These are phyloP conservation scores for Pantelozetes paolii DNA, from an alignment of 2,888 invertebrate genomes.

Conservation along the genomic window DNA sequence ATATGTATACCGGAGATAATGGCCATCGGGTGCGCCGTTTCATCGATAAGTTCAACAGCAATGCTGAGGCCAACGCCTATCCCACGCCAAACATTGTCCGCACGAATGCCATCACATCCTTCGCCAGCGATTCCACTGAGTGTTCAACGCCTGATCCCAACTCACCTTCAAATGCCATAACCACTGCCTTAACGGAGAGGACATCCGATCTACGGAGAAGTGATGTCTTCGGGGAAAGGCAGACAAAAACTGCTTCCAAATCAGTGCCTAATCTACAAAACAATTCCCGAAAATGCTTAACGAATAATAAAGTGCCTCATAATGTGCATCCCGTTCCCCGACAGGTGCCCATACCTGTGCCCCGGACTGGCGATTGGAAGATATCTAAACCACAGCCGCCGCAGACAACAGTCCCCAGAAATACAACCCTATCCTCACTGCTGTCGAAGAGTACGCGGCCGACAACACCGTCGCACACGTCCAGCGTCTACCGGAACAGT, in stretches of 20 bases:
- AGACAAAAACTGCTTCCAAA: not conserved
- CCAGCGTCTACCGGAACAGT: not conserved
- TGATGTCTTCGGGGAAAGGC: not conserved
- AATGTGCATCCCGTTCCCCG: not conserved
- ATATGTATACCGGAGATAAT: constrained; percentile 30
- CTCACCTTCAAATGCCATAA: constrained; percentile 13
- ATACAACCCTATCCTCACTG: not conserved
- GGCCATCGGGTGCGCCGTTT: constrained; percentile 18
- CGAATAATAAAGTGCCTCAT: not conserved
- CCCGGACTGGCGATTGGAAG: not conserved
- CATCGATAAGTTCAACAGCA: constrained; percentile 19
- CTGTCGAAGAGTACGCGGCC: constrained; percentile 4
- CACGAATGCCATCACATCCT: constrained; percentile 31
- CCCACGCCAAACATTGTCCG: constrained; percentile 27
- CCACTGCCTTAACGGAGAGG: not conserved
- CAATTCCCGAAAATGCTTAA: not conserved
- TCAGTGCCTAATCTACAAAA: constrained; percentile 17
- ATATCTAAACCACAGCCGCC: not conserved
- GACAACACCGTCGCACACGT: constrained; percentile 36
- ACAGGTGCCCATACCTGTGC: not conserved
- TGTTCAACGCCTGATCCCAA: not conserved
- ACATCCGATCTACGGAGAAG: constrained; percentile 4
- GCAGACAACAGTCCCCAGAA: not conserved
- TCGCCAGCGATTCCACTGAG: constrained; percentile 26
- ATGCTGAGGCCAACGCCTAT: not conserved